phyloP scores from a whole-genome alignment of 2,888 invertebrate genomes.

The Pollenia angustigena region DNA sequence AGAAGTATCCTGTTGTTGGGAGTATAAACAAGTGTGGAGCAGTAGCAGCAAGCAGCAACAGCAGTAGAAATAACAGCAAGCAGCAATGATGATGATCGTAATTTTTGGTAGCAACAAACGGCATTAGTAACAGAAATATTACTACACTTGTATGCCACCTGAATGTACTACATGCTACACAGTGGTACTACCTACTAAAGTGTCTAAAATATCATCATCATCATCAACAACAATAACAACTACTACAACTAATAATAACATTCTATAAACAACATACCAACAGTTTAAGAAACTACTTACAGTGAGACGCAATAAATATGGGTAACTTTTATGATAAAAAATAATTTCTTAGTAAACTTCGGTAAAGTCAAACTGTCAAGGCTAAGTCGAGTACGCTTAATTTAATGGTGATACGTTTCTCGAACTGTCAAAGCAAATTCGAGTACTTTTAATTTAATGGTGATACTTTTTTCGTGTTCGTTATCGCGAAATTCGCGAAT shows the following conservation, averaged over 20 bases:
- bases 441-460: too few species aligned
- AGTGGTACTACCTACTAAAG: constrained; percentile 67
- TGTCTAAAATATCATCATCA: constrained; percentile 71
- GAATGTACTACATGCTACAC: constrained; percentile 53
- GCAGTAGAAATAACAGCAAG: constrained; percentile 35
- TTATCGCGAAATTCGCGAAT: too few species aligned
- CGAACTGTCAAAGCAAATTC: too few species aligned
- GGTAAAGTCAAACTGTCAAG: too few species aligned
- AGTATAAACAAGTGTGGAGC: not conserved
- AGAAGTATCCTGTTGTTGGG: not conserved
- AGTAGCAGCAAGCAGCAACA: constrained; percentile 18
- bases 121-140: constrained; percentile 51
- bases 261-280: constrained; percentile 40
- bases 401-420: too few species aligned
- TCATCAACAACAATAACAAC: constrained; percentile 8
- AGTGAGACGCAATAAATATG: not conserved
- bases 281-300: constrained; percentile 18
- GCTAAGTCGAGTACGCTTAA: too few species aligned
- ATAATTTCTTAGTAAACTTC: too few species aligned
- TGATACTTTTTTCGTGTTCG: too few species aligned
- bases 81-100: constrained; percentile 21
- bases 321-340: too few species aligned
- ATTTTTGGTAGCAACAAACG: constrained; percentile 52
- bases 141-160: constrained; percentile 64
- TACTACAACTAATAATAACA: constrained; percentile 57